Base-by-base conservation (phyloP, 2,797 vertebrate species). In the Tarsius wallacei region DNA sequence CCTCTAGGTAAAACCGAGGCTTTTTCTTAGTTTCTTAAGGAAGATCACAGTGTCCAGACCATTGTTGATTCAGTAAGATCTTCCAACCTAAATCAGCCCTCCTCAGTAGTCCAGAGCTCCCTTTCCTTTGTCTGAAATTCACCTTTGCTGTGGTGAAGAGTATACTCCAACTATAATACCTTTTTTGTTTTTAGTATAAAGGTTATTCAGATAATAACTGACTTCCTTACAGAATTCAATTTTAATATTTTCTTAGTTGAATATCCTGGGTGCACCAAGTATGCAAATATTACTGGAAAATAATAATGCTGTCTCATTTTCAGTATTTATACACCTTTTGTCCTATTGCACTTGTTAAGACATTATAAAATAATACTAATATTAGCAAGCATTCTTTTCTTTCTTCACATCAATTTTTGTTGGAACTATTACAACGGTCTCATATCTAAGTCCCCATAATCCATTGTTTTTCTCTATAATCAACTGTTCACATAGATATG, bases 201-300 rank as follows among this genome's bases (percentile, higher is more conserved):
- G 11, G 10, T 73, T 90, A 71, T 59, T 87, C n/a, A 64, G 7
- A 36, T 26, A 68, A 16, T 76, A 87, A 80, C 61, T 31, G 7
- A 66, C 26, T 88, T 95, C 2, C 2, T 78, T 95, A 53, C 31
- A 81, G 6, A 57, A 76, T 71, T 96, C 31, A 90, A 81, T 64
- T 91, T 88, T 63, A 78, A 49, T 73, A 73, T 73, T 90, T 97
- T 94, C 88, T 82, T 77, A 15, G 24, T 89, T 76, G 78, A 90
- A 49, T 66, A 7, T 70, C 28, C 1, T 90, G 28, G 24, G 5
- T 74, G 76, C 66, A 76, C 5, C 21, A 76, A 83, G n/a, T 21
- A 59, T 7, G 26, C 36, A 93, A 88, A 9, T 78, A 86, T 57
- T 22, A 88, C 8, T 82, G 21, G 31, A 95, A 90, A 91, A 51